Base-by-base conservation (phyloP, 2,113 vertebrate species). In the Leucopsar rothschildi region DNA sequence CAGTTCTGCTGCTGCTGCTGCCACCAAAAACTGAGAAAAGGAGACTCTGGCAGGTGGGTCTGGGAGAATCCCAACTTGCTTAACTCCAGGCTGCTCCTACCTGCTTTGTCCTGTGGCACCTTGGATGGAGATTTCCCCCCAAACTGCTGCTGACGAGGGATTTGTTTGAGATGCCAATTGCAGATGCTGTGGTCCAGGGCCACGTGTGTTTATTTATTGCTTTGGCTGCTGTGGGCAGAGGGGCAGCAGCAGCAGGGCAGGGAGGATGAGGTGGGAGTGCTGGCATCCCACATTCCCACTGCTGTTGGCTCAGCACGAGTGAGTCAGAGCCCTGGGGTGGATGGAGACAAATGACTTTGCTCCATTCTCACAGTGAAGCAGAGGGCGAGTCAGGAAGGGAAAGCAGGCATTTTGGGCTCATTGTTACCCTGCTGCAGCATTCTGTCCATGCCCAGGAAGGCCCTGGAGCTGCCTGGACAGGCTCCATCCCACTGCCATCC, bases 321-420 rank as follows among this genome's bases (percentile, higher is more conserved):
- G 93, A 96, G 47, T 86, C 95, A 92, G 39, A 94, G 92, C 93
- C 83, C 92, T 31, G 69, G 19, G 39, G 77, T 42, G 84, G 39
- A 59, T 76, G 81, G 72, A 86, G 56, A 50, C 0, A 3, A 44
- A 45, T 6, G n/a, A 4, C 35, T 59, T 7, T 3, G 35, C 63
- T 76, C 59, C 14, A 4, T 59, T 33, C 79, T 47, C 61, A 11
- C 47, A 50, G 37, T 0, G 0, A 66, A 56, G 42, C 44, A 45
- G 8, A 5, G 39, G 63, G 25, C 0, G 7, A 71, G 20, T 6
- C 0, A 5, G 88, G 88, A 72, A 57, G 71, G n/a, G 16, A 45
- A 55, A 3, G 2, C 20, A 6, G 65, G 19, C 10, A 3, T 60
- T 79, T 79, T 22, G 11, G 52, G 29, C 56, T 91, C 31, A 0